phyloP scores from a whole-genome alignment of 2,113 vertebrate genomes.

The Ptychochromis oligacanthus region DNA sequence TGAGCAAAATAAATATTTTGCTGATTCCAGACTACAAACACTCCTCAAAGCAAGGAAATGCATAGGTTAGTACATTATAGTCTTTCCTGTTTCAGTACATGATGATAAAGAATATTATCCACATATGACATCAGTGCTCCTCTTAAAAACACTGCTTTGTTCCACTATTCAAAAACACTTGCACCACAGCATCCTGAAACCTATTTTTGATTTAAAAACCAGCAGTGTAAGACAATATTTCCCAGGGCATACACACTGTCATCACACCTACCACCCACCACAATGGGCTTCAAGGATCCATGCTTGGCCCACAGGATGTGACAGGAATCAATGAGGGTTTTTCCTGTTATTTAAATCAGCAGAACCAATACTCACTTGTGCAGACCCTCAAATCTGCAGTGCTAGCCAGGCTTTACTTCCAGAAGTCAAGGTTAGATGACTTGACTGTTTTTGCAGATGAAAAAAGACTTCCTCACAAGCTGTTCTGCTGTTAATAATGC shows the following conservation, averaged over 20 bases:
- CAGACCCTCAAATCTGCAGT: constrained; percentile 7
- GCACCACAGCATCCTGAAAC: not conserved
- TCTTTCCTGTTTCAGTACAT: not conserved
- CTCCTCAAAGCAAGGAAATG: not conserved
- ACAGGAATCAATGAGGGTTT: constrained; percentile 56
- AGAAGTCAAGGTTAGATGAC: constrained; percentile 24
- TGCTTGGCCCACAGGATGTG: constrained; percentile 53
- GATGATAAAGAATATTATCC: constrained; percentile 12
- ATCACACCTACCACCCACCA: constrained; percentile 53
- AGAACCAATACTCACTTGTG: constrained; percentile 16
- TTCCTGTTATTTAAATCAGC: constrained; percentile 53
- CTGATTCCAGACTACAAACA: not conserved
- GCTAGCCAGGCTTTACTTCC: constrained; percentile 5
- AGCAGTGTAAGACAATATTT: constrained; percentile 68
- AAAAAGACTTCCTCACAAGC: not conserved
- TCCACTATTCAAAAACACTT: constrained; percentile 25
- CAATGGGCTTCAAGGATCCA: constrained; percentile 22
- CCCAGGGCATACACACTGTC: constrained; percentile 43
- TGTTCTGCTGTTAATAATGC: not conserved
- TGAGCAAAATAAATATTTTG: not conserved
- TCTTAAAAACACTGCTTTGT: constrained; percentile 11
- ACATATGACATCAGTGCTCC: constrained; percentile 12
- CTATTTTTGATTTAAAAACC: constrained; percentile 56
- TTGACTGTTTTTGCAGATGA: constrained; percentile 13
- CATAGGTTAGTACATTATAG: not conserved